A percentile compares a stretch with the other conserved stretches of the same genome.
Evolutionary conservation across 2,888 invertebrate species (phyloP).

Genomic region (Rotaria magnacalcarata): DNA sequence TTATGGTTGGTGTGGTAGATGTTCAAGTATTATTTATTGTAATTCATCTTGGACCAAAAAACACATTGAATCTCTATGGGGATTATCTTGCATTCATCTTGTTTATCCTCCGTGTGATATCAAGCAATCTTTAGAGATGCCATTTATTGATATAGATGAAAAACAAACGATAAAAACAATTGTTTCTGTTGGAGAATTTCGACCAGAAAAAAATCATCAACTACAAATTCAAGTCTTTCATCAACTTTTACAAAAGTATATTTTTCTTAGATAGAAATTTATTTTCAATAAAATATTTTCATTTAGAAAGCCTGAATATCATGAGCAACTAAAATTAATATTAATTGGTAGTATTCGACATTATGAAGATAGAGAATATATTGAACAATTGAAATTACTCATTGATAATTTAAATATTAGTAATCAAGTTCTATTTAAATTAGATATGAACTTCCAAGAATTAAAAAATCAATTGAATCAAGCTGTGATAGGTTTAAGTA

Average conservation of each 20-base stretch:
- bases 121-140: conserved; percentile 64
- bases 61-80: conserved; percentile 75
- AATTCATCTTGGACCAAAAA: conserved; percentile 94
- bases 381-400: conserved; percentile 75
- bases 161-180: conserved; percentile 64
- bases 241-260: conserved; percentile 65
- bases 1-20: conserved; percentile 75
- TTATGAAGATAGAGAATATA: conserved; percentile 72
- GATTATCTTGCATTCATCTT: conserved; percentile 51
- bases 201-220: conserved; percentile 91
- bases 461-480: conserved; percentile 66
- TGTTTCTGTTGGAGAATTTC: conserved; percentile 86
- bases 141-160: conserved; percentile 47
- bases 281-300: not conserved
- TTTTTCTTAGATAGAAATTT: conserved; percentile 51
- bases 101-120: conserved; percentile 95
- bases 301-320: not conserved
- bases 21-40: conserved; percentile 75
- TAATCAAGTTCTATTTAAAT: conserved; percentile 77
- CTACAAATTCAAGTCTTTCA: conserved; percentile 69
- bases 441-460: conserved; percentile 78
- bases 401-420: conserved; percentile 77
- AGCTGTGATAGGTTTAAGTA: conserved; percentile 80
- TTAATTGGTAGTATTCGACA: conserved; percentile 87
- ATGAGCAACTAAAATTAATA: conserved; percentile 56